Evolutionary conservation across 2,888 invertebrate genomes (phyloP).

Genomic region (Gryllus longicercus): DNA sequence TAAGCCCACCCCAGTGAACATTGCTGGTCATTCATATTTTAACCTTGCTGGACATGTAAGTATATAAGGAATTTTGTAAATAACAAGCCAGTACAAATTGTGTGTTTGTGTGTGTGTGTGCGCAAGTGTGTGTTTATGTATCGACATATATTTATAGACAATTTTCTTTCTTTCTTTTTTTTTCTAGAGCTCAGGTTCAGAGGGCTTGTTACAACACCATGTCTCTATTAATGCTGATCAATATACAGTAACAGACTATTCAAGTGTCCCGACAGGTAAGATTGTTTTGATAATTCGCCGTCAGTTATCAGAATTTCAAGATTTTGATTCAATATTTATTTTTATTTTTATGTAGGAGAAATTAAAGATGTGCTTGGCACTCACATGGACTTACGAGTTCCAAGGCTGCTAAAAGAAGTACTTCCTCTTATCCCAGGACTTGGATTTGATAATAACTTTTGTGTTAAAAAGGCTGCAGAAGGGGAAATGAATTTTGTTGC

Average conservation of each 20-base stretch:
- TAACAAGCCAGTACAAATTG: background rate
- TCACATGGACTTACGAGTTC: slow-evolving; percentile 68
- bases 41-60: slow-evolving; percentile 87
- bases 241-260: slow-evolving; percentile 67
- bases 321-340: background rate
- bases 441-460: slow-evolving; percentile 69
- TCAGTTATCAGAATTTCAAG: background rate
- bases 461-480: slow-evolving; percentile 60
- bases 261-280: slow-evolving; percentile 68
- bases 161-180: background rate
- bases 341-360: slow-evolving; percentile 55
- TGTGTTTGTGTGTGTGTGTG: no score
- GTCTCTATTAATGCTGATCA: slow-evolving; percentile 72
- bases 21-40: slow-evolving; percentile 87
- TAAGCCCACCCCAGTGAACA: slow-evolving; percentile 77
- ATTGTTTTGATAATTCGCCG: background rate
- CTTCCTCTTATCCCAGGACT: slow-evolving; percentile 19
- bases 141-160: no score
- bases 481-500: slow-evolving; percentile 47
- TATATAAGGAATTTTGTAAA: slow-evolving; percentile 33
- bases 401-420: slow-evolving; percentile 62
- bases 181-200: slow-evolving; percentile 59
- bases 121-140: no score
- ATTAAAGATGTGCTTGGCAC: slow-evolving; percentile 67
- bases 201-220: slow-evolving; percentile 64